Evolutionary conservation across 1,140 invertebrate genomes (phyloP).

Genomic region (Meloidogyne floridensis): DNA sequence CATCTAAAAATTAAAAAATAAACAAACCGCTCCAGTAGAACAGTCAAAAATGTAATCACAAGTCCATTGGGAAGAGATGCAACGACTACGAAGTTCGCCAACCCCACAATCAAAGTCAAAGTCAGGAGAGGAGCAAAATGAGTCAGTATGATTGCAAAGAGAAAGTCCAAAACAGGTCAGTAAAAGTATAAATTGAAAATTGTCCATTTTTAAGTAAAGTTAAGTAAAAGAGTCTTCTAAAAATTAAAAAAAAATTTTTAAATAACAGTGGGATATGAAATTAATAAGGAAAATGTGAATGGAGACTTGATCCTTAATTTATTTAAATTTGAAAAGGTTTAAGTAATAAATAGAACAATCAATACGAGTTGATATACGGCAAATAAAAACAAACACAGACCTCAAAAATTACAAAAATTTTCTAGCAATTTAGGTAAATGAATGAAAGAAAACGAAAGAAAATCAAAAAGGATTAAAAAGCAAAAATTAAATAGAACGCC

Average conservation of each 20-base stretch:
- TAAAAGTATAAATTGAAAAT: neutral
- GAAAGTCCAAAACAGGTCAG: neutral
- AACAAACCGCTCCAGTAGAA: constrained; percentile 8
- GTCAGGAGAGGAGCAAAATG: too few relatives aligned
- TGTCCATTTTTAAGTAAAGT: neutral
- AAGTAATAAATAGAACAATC: too few relatives aligned
- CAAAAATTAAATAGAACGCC: neutral
- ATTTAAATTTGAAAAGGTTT: too few relatives aligned
- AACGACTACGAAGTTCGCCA: constrained; percentile 13
- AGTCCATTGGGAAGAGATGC: constrained; percentile 5
- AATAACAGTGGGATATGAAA: too few relatives aligned
- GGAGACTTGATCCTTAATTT: too few relatives aligned
- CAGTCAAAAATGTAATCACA: constrained; percentile 22
- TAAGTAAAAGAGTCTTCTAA: neutral
- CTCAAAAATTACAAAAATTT: too few relatives aligned
- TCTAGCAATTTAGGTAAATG: too few relatives aligned
- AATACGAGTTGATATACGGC: too few relatives aligned
- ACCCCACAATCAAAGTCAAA: constrained; percentile 21
- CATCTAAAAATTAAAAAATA: constrained; percentile 7
- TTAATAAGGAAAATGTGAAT: too few relatives aligned
- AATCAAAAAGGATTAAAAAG: too few relatives aligned
- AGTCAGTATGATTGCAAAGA: neutral
- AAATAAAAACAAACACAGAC: too few relatives aligned
- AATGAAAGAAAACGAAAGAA: too few relatives aligned
- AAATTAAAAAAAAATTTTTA: neutral